Percentiles rank a stretch among this genome's conserved stretches.
These are phyloP conservation scores for Eubasilissa splendida DNA, from an alignment of 2,888 invertebrate species.

Conservation along the genomic window DNA sequence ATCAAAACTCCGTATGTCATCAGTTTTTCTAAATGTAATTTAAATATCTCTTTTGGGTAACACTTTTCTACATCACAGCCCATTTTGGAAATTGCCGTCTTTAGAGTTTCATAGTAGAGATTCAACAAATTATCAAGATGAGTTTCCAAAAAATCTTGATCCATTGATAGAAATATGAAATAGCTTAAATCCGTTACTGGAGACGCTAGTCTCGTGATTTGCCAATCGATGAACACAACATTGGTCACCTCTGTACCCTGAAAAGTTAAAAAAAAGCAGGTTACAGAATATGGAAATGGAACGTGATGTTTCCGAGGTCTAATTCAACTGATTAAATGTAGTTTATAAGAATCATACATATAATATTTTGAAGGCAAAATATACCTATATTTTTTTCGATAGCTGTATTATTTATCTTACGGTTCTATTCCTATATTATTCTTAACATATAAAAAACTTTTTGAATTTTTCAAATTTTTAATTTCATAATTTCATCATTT, in stretches of 20 bases:
- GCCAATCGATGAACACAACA: conserved; percentile 15
- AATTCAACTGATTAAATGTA: too few relatives aligned
- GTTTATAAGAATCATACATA: too few relatives aligned
- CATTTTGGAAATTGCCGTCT: not conserved
- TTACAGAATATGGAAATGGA: not conserved
- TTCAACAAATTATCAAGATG: conserved; percentile 2
- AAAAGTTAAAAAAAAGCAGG: not conserved
- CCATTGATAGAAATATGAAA: not conserved
- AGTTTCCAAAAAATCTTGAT: not conserved
- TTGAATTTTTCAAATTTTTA: too few relatives aligned
- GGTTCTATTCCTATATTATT: too few relatives aligned
- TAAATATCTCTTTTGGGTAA: conserved; percentile 37
- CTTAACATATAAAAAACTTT: too few relatives aligned
- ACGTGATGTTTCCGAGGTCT: too few relatives aligned
- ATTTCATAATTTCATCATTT: too few relatives aligned
- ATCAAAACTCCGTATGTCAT: conserved; percentile 28
- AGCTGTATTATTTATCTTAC: too few relatives aligned
- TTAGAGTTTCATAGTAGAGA: conserved; percentile 30
- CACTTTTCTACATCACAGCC: conserved; percentile 25
- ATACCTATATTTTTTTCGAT: too few relatives aligned
- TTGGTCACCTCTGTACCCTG: not conserved
- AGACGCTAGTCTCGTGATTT: conserved; percentile 2
- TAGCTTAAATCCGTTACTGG: not conserved
- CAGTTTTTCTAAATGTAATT: not conserved
- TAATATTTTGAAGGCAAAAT: too few relatives aligned